Conservation (phyloP, 2,797 vertebrate species). For the Momotus momota region DNA sequence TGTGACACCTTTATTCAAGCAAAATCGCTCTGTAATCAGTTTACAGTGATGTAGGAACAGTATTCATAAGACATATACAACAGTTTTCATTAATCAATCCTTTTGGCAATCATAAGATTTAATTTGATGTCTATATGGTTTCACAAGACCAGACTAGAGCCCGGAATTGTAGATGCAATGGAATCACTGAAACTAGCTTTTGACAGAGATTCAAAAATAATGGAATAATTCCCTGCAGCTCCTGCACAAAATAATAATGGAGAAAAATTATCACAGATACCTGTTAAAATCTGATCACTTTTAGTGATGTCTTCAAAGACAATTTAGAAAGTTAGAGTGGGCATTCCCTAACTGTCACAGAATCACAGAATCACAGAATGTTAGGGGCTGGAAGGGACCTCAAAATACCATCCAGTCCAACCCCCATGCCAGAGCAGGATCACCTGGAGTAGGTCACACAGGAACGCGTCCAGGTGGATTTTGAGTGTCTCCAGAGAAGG, state of each 20-base stretch:
- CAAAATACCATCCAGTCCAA: too few species aligned
- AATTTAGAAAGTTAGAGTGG: background rate
- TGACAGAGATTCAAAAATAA: background rate
- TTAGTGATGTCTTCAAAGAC: background rate
- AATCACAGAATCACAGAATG: too few species aligned
- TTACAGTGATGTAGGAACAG: background rate
- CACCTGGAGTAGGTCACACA: too few species aligned
- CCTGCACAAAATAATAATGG: background rate
- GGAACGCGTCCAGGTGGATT: too few species aligned
- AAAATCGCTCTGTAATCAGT: background rate
- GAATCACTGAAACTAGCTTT: background rate
- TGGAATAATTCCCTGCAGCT: background rate
- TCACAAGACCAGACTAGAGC: background rate
- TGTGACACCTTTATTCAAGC: background rate
- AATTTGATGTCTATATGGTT: background rate
- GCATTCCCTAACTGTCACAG: background rate
- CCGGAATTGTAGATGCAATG: background rate
- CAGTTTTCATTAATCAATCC: background rate
- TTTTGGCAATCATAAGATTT: background rate
- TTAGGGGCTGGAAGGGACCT: too few species aligned
- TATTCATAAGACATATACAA: background rate
- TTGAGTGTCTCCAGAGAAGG: too few species aligned
- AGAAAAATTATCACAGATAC: background rate
- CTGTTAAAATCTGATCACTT: background rate
- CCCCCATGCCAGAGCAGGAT: too few species aligned